Percentiles rank a stretch among this genome's conserved stretches.
Evolutionary conservation across 2,888 invertebrate genomes (phyloP).

Genomic region (Pollenia labialis): DNA sequence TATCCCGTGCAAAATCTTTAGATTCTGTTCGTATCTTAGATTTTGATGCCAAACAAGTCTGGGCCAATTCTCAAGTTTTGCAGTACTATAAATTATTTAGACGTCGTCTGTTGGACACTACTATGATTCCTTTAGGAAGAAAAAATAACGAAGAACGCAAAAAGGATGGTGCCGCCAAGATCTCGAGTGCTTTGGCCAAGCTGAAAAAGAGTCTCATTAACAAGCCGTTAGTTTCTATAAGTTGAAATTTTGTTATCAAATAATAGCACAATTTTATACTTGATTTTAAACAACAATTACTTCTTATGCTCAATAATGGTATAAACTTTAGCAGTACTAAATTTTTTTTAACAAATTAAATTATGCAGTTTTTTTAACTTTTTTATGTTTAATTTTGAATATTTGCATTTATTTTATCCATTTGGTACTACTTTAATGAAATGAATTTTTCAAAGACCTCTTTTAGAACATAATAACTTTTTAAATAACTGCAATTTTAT

Average conservation of each 20-base stretch:
- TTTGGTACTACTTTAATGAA: no score
- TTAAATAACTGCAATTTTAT: slow-evolving; percentile 43
- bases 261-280: slow-evolving; percentile 20
- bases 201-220: slow-evolving; percentile 83
- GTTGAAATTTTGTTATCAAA: slow-evolving; percentile 72
- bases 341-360: no score
- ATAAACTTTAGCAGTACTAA: background rate
- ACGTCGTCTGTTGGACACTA: slow-evolving; percentile 87
- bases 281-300: background rate
- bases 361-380: no score
- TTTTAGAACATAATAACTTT: background rate
- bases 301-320: slow-evolving; percentile 12
- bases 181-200: slow-evolving; percentile 79
- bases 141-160: slow-evolving; percentile 79
- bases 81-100: slow-evolving; percentile 91
- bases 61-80: slow-evolving; percentile 93
- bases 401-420: no score
- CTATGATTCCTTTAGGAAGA: slow-evolving; percentile 87
- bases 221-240: slow-evolving; percentile 83
- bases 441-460: background rate
- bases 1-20: slow-evolving; percentile 95
- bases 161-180: slow-evolving; percentile 68
- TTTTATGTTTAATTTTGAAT: no score
- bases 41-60: slow-evolving; percentile 93
- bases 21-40: slow-evolving; percentile 93